Evolutionary conservation across 2,113 vertebrate genomes (phyloP), one percentile per base, ranked within the genome.

Genomic region (Cisticola juncidis): DNA sequence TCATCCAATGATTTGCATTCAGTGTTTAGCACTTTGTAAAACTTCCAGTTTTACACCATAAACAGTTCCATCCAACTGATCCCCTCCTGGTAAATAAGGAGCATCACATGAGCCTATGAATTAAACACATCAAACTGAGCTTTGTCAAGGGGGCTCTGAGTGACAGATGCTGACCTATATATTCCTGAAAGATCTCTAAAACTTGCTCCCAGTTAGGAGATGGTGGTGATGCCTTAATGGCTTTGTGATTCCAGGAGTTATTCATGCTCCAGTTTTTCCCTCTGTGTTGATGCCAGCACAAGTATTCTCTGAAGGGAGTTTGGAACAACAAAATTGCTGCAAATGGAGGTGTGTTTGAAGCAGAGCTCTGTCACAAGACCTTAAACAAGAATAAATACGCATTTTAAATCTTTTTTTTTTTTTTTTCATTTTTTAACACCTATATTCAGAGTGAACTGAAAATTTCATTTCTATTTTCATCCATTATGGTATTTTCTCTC

Each of bases 201-300:
- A 96, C 79, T 97, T 94, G 79, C 94, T 97, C 50, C 74, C 68
- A 91, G 94, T 93, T 62, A 94, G 94, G 69, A 91, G 89, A 77
- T 40, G 50, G 62, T 91, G 78, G 57, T 64, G 79, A 82, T 73
- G 94, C 93, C 90, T 95, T 97, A 96, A 97, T 96, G 90, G 93
- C 90, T 96, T 88, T 96, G 92, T 92, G 93, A 92, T 90, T 93
- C 93, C 45, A 65, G 86, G 81, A 96, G 93, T 97, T 97, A 97
- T 92, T 97, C 92, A 97, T 96, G 96, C 96, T 96, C 96, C 96
- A 97, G 58, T 97, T 97, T 97, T 94, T 87, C 20, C 80, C 87
- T 96, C 78, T 79, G 78, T 82, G 81, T 21, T 51, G 70, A 42
- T 89, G 91, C 90, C 94, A 95, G 91, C 84, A 65, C 45, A 48